A percentile compares a stretch with the other conserved stretches of the same genome.
phyloP scores from a whole-genome alignment of 1,140 invertebrate species.

The Zaprionus ghesquierei region DNA sequence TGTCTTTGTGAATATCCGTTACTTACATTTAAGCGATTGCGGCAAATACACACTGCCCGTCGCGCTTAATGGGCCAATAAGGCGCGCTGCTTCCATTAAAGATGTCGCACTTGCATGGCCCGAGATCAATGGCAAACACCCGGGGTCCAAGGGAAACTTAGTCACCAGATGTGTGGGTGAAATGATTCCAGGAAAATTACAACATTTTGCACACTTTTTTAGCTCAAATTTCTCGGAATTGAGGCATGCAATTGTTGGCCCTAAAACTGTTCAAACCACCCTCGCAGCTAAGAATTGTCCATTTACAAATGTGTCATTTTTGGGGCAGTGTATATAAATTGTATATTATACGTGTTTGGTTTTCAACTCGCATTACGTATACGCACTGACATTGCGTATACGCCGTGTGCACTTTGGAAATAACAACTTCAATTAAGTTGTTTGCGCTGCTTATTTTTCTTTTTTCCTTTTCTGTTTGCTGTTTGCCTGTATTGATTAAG shows the following conservation, averaged over 20 bases:
- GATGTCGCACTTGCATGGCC: background rate
- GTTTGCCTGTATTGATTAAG: background rate
- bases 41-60: slow-evolving; percentile 29
- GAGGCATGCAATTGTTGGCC: no score
- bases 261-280: no score
- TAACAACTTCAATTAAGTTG: background rate
- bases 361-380: background rate
- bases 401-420: background rate
- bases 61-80: slow-evolving; percentile 1
- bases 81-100: background rate
- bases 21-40: slow-evolving; percentile 47
- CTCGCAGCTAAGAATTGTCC: no score
- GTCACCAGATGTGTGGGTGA: background rate
- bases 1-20: slow-evolving; percentile 11
- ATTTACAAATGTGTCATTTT: no score
- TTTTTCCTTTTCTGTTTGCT: background rate
- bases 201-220: no score
- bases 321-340: background rate
- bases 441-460: background rate
- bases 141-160: background rate
- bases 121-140: background rate
- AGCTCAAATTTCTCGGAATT: no score
- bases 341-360: background rate
- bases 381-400: background rate
- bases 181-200: background rate